Base-by-base conservation (phyloP, 2,888 invertebrate genomes). In the Melanchra persicariae region DNA sequence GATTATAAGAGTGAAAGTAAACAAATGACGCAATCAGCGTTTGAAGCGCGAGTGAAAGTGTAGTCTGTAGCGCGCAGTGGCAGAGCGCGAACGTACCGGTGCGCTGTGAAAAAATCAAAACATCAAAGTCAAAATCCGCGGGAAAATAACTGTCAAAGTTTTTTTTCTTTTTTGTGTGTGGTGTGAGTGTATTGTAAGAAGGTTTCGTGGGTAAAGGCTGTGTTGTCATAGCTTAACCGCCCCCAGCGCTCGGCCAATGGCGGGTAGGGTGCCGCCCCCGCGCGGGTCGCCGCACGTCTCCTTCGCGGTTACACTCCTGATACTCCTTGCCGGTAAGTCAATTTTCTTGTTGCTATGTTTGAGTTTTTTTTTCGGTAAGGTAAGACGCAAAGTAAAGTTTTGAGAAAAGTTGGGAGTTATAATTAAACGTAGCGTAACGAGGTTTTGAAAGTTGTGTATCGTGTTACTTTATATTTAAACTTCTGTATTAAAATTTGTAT, bases 201-300 rank as follows among this genome's bases (percentile, higher is more conserved):
- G 87, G 88, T 89, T 91, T 89, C 86, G 84, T 77, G 77, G 79
- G 85, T 86, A 85, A 87, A 87, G 89, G 91, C 85, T 91, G 92
- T 92, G 88, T 83, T 92, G 89, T 90, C 89, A 86, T 89, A 84
- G 84, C 74, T 89, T 91, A 91, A 91, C 91, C 93, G 94, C 94
- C 93, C 93, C 90, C 89, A 88, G 81, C 85, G 86, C 79, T 91
- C 93, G 92, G 88, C 95, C 95, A 95, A 95, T 95, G 95, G 89
- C 91, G 94, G 88, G 85, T 84, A 82, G 90, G 94, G 91, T 85
- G 77, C 88, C 95, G 95, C 95, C 95, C 93, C 92, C 92, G 89
- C 87, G 89, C 91, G 92, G 91, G 87, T 79, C 87, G 90, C 87
- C 89, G 87, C 88, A 86, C 71, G 83, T 87, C 84, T 83, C 88